Base-by-base conservation (phyloP, 2,888 invertebrate species). In the Polyploca ridens region DNA sequence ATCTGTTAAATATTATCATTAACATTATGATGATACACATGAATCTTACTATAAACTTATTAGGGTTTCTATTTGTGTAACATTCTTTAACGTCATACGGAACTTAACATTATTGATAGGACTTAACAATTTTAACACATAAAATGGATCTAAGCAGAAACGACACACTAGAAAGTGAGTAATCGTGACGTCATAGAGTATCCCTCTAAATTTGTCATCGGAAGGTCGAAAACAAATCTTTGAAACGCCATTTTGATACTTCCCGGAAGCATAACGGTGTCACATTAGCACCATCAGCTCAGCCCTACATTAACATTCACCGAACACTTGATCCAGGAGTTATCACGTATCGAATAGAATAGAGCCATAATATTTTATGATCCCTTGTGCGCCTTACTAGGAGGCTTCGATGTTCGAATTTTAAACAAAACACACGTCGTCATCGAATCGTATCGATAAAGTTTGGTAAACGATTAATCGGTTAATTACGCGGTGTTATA, bases 291-390 rank as follows among this genome's bases (percentile, higher is more conserved):
- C 82, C 83, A 82, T 73, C 77, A 68, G 74, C 77, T 74, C 78
- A 85, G 82, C 87, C 89, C 89, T 88, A 85, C 89, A 93, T 94
- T 94, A 93, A 88, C 89, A 94, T 94, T 90, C 93, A 91, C 83
- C 75, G 83, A 84, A 86, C 90, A 90, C 83, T 87, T 89, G 88
- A 87, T 87, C 87, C 89, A 85, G 88, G 90, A 90, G 88, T 90
- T 88, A 91, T 90, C 93, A 94, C 94, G 94, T 94, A 91, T 86
- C 87, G 89, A 92, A 94, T 92, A 93, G 92, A 94, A 94, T 94
- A 90, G 93, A 92, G 84, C 87, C 84, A 91, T 94, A 90, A 94
- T 91, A 89, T 93, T 94, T 94, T 90, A 94, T 87, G 88, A 93
- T 86, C 94, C 88, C 93, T 94, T 94, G 94, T 94, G 83, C 89